Percentiles rank a stretch among this genome's conserved stretches.
These are phyloP conservation scores for Plecturocebus donacophilus DNA, from an alignment of 2,113 vertebrate species.

Conservation along the genomic window DNA sequence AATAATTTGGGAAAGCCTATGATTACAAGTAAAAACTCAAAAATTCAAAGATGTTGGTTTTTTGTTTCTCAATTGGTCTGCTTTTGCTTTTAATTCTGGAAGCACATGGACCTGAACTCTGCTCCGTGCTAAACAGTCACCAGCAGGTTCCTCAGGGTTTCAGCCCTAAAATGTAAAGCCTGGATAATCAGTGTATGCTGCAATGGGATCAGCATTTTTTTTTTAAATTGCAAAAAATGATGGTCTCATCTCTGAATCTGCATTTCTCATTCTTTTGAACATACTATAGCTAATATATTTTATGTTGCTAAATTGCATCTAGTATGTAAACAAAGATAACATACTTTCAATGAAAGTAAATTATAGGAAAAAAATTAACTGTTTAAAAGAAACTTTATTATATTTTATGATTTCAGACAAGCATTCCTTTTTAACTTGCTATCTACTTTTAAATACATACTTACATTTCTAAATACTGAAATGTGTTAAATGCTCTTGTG, in stretches of 20 bases:
- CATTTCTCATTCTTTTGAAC: not conserved
- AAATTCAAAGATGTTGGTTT: not conserved
- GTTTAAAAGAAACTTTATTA: not conserved
- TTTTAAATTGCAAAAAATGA: not conserved
- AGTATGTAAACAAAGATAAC: slow-evolving; percentile 71
- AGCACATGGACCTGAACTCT: not conserved
- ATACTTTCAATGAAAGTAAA: slow-evolving; percentile 74
- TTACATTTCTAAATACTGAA: slow-evolving; percentile 43
- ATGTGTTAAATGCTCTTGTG: not conserved
- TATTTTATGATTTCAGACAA: slow-evolving; percentile 44
- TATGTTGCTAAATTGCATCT: slow-evolving; percentile 20
- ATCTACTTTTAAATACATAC: slow-evolving; percentile 75
- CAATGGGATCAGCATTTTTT: not conserved
- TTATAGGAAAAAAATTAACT: not conserved
- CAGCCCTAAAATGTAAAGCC: not conserved
- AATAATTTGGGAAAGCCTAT: not conserved
- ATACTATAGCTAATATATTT: not conserved
- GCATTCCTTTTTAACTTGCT: slow-evolving; percentile 58
- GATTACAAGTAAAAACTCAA: not conserved
- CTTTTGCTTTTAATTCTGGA: not conserved
- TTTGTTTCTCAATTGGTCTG: not conserved
- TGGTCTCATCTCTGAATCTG: not conserved
- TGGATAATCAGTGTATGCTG: not conserved
- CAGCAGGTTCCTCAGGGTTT: not conserved
- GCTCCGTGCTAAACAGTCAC: not conserved